A percentile compares a stretch with the other conserved stretches of the same genome.
Conservation (phyloP, 2,797 vertebrate species). For the Arctocebus calabarensis region DNA sequence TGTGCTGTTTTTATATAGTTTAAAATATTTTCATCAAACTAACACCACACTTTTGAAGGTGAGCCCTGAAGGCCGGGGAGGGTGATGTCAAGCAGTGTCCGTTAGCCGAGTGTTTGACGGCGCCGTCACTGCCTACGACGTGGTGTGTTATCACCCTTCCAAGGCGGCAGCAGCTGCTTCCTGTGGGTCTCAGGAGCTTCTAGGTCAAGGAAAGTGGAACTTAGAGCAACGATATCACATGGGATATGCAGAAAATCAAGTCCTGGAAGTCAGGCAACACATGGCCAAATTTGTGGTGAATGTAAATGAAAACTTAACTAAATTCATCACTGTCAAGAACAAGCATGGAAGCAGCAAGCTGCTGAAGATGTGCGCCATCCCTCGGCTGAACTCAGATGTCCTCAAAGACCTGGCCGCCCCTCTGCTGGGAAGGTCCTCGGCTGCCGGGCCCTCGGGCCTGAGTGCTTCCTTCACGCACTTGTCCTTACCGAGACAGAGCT, state of each 20-base stretch:
- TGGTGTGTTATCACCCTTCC: conserved; percentile 94
- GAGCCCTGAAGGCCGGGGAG: conserved; percentile 94
- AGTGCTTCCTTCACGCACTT: too few species aligned
- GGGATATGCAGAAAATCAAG: conserved; percentile 86
- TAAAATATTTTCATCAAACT: too few species aligned
- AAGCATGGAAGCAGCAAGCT: neutral
- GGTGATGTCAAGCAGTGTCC: conserved; percentile 93
- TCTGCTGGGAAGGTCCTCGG: too few species aligned
- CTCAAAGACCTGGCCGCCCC: too few species aligned
- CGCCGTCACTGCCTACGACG: conserved; percentile 93
- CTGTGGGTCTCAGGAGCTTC: conserved; percentile 92
- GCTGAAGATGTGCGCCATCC: too few species aligned
- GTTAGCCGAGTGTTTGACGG: conserved; percentile 95
- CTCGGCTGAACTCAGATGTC: too few species aligned
- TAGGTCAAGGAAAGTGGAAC: conserved; percentile 90
- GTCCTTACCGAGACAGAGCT: too few species aligned
- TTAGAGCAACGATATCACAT: conserved; percentile 88
- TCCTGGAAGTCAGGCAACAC: conserved; percentile 86
- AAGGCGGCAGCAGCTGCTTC: conserved; percentile 93
- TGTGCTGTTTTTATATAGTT: too few species aligned
- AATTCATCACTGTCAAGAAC: conserved; percentile 77
- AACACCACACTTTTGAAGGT: conserved; percentile 94
- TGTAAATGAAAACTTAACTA: conserved; percentile 87
- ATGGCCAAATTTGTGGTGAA: conserved; percentile 89
- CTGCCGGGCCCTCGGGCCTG: too few species aligned